phyloP scores from a whole-genome alignment of 2,888 invertebrate genomes.

The Oligia fasciuncula region DNA sequence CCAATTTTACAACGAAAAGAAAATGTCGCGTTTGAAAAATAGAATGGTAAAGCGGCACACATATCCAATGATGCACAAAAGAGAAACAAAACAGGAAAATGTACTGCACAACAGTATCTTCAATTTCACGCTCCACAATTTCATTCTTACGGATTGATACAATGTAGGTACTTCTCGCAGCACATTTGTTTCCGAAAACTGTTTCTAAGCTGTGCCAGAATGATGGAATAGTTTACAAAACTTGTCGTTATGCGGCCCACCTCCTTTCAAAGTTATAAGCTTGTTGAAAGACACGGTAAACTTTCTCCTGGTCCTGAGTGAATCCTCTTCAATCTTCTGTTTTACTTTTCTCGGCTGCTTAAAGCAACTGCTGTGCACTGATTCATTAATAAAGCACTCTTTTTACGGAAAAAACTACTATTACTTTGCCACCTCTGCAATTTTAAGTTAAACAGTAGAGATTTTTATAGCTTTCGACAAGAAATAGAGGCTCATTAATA shows the following conservation, averaged over 20 bases:
- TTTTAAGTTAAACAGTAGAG: background rate
- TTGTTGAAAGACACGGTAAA: slow-evolving; percentile 28
- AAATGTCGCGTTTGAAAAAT: slow-evolving; percentile 57
- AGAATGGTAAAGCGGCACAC: slow-evolving; percentile 68
- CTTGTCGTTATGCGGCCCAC: slow-evolving; percentile 16
- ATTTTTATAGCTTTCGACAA: background rate
- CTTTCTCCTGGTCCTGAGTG: slow-evolving; percentile 16
- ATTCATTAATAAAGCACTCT: slow-evolving; percentile 6
- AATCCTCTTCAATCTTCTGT: slow-evolving; percentile 17
- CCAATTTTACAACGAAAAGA: slow-evolving; percentile 27
- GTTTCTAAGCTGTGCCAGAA: slow-evolving; percentile 25
- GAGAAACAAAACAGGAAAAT: slow-evolving; percentile 70
- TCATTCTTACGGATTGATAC: slow-evolving; percentile 60
- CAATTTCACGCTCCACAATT: slow-evolving; percentile 74
- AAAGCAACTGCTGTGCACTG: background rate
- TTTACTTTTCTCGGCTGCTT: background rate
- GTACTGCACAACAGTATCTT: slow-evolving; percentile 69
- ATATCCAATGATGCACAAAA: slow-evolving; percentile 75
- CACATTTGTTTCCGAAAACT: slow-evolving; percentile 47
- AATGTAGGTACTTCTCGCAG: slow-evolving; percentile 43
- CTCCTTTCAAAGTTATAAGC: slow-evolving; percentile 35
- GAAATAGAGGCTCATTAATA: slow-evolving; percentile 16
- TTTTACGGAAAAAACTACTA: background rate
- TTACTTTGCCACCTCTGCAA: background rate
- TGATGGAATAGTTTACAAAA: slow-evolving; percentile 50